A percentile compares a stretch with the other conserved stretches of the same genome.
Conservation (phyloP, 2,888 invertebrate genomes). For the Phortica okadai region DNA sequence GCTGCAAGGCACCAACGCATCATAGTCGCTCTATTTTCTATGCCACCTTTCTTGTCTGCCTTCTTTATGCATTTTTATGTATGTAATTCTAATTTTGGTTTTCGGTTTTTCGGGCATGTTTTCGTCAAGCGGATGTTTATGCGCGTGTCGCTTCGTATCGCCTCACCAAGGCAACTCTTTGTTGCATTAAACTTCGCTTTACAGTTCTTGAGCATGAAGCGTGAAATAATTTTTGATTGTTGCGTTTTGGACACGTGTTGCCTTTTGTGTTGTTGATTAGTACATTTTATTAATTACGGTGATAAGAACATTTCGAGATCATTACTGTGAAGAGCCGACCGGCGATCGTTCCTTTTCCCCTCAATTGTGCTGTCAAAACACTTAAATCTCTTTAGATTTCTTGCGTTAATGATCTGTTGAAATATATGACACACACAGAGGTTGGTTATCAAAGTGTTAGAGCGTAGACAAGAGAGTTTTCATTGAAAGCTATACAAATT, state of each 20-base stretch:
- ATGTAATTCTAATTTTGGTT: neutral
- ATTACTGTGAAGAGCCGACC: no score
- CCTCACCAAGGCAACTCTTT: neutral
- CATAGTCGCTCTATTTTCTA: neutral
- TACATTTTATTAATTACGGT: no score
- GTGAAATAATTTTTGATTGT: neutral
- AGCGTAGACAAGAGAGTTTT: no score
- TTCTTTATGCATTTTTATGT: neutral
- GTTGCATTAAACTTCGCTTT: no score
- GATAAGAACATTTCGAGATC: no score
- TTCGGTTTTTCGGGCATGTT: neutral
- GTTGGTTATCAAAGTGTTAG: no score
- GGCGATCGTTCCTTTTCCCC: no score
- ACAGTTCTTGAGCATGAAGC: neutral
- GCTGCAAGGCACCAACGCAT: neutral
- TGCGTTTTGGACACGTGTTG: constrained; percentile 2
- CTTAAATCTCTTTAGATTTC: no score
- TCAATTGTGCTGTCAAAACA: no score
- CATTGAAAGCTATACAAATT: no score
- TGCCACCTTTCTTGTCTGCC: neutral
- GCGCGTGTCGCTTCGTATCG: neutral
- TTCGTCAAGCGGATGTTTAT: neutral
- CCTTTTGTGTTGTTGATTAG: neutral
- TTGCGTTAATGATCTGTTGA: no score
- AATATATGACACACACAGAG: no score